Evolutionary conservation across 1,140 invertebrate genomes (phyloP).

Genomic region (Leptinotarsa lineolata): DNA sequence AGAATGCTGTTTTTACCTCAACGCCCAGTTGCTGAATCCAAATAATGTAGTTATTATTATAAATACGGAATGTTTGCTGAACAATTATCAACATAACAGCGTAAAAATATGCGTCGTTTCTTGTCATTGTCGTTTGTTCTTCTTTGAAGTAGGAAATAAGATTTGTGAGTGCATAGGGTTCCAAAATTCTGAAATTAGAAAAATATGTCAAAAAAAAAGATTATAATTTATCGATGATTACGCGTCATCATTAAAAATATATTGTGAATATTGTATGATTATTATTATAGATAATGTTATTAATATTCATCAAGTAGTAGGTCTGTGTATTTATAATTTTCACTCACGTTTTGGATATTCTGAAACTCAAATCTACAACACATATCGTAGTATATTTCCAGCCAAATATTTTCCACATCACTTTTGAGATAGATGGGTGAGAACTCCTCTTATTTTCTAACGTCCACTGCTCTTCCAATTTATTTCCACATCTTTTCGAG

Average conservation of each 20-base stretch:
- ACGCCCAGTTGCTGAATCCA: slow-evolving; percentile 72
- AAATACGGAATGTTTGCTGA: slow-evolving; percentile 30
- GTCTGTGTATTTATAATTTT: neutral
- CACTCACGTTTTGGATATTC: neutral
- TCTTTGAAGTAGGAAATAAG: slow-evolving; percentile 52
- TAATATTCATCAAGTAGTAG: too few relatives aligned
- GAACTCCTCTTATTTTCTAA: slow-evolving; percentile 19
- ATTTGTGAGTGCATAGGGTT: slow-evolving; percentile 38
- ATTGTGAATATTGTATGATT: too few relatives aligned
- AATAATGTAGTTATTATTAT: slow-evolving; percentile 78
- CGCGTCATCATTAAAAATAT: too few relatives aligned
- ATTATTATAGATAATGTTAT: too few relatives aligned
- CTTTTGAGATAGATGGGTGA: slow-evolving; percentile 3
- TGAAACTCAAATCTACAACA: neutral
- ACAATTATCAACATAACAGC: slow-evolving; percentile 21
- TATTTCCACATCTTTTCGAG: slow-evolving; percentile 39
- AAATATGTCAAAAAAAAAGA: too few relatives aligned
- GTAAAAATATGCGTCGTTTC: slow-evolving; percentile 34
- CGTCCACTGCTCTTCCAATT: slow-evolving; percentile 41
- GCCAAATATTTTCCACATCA: slow-evolving; percentile 22
- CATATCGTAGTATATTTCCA: neutral
- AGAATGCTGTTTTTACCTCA: slow-evolving; percentile 78
- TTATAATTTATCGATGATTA: too few relatives aligned
- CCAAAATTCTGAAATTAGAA: slow-evolving; percentile 35
- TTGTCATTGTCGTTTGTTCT: slow-evolving; percentile 42